Conservation (phyloP, 2,888 invertebrate species). For the Drosophila hamatofila region DNA sequence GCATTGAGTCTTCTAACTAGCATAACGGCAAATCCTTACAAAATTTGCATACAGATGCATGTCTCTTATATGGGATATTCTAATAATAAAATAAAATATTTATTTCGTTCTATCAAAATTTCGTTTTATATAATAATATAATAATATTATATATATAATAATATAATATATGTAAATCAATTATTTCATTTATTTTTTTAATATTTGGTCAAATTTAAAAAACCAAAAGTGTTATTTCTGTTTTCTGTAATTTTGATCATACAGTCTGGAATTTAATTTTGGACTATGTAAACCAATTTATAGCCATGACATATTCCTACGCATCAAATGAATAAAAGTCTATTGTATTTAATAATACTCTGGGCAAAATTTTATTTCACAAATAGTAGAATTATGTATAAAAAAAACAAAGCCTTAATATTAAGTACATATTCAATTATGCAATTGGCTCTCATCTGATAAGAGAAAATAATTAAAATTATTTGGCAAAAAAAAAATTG, state of each 20-base stretch:
- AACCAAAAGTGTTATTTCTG: background rate
- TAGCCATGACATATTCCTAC: background rate
- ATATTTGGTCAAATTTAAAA: background rate
- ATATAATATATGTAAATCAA: no score
- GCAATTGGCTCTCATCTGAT: conserved; percentile 5
- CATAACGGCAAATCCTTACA: no score
- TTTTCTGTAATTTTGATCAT: background rate
- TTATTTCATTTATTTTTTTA: background rate
- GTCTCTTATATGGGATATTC: no score
- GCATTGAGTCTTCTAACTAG: no score
- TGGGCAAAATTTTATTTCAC: conserved; percentile 49
- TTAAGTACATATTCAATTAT: conserved; percentile 16
- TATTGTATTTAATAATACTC: conserved; percentile 45
- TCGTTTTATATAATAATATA: no score
- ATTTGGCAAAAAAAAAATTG: conserved; percentile 48
- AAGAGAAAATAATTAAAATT: conserved; percentile 35
- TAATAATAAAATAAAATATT: no score
- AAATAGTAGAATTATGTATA: conserved; percentile 16
- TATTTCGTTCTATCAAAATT: no score
- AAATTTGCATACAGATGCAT: no score
- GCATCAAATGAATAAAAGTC: background rate
- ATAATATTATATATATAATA: no score
- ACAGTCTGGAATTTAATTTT: background rate
- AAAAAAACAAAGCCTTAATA: conserved; percentile 44
- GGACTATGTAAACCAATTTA: background rate